Percentiles rank a stretch among this genome's conserved stretches.
Conservation (phyloP, 2,113 vertebrate species). For the Nothocercus julius region DNA sequence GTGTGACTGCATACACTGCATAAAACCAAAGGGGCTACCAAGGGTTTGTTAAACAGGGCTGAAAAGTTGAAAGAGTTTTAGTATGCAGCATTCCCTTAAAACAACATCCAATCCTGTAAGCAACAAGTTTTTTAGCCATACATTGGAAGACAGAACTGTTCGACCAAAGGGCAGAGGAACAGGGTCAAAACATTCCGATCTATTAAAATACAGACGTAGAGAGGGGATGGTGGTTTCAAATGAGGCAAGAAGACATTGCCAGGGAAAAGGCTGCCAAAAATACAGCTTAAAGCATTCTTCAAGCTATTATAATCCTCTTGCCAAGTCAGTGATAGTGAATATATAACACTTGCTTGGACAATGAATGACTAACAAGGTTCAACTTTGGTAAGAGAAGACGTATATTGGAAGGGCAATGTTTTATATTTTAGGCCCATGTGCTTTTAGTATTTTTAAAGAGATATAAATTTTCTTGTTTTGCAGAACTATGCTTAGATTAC, state of each 20-base stretch:
- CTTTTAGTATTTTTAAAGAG: not conserved
- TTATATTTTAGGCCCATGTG: not conserved
- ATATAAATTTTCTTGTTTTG: not conserved
- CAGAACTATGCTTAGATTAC: not conserved
- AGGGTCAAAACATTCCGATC: not conserved
- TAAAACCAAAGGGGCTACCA: not conserved
- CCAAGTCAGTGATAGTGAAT: not conserved
- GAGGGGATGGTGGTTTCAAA: not conserved
- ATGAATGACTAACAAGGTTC: not conserved
- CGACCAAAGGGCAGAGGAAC: not conserved
- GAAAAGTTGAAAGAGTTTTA: not conserved
- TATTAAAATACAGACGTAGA: not conserved
- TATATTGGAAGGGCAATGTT: not conserved
- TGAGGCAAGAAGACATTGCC: not conserved
- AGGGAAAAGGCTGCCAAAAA: conserved; percentile 8
- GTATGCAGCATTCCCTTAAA: not conserved
- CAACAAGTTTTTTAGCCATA: not conserved
- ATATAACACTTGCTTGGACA: not conserved
- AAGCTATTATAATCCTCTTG: not conserved
- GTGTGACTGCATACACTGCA: not conserved
- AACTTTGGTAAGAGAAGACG: not conserved
- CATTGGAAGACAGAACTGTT: not conserved
- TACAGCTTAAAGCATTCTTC: not conserved
- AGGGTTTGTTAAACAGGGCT: not conserved
- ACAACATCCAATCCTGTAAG: not conserved